Percentiles rank a stretch among this genome's conserved stretches.
These are phyloP conservation scores for Eulemur macaco DNA, from an alignment of 2,113 vertebrate genomes.

Conservation along the genomic window DNA sequence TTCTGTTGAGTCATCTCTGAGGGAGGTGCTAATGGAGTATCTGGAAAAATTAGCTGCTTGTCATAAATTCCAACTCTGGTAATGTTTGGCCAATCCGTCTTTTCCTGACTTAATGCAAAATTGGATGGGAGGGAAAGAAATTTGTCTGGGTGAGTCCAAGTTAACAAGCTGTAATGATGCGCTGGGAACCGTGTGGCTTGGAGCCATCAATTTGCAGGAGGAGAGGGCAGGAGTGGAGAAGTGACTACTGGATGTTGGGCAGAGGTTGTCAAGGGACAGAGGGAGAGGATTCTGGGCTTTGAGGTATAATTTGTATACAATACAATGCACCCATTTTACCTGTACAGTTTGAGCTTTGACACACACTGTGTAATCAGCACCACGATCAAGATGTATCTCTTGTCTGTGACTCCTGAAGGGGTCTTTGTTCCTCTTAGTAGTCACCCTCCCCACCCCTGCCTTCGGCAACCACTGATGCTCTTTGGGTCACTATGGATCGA, in stretches of 20 bases:
- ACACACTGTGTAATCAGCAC: too few species aligned
- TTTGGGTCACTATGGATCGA: fast-evolving
- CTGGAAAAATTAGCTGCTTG: neutral
- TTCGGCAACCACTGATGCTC: neutral
- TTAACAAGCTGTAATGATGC: neutral
- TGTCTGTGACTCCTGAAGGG: neutral
- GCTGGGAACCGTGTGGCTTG: fast-evolving
- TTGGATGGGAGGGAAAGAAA: constrained; percentile 23
- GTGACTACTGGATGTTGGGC: neutral
- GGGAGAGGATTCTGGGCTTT: neutral
- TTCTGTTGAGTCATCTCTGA: neutral
- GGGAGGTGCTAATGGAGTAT: neutral
- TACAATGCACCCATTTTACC: neutral
- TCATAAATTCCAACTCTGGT: neutral
- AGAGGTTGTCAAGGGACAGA: neutral
- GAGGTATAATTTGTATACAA: neutral
- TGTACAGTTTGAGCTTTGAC: neutral
- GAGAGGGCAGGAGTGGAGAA: neutral
- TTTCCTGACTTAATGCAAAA: constrained; percentile 44
- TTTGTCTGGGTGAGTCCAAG: neutral
- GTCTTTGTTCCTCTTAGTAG: fast-evolving
- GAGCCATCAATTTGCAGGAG: neutral
- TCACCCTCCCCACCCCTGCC: neutral
- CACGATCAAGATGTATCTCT: fast-evolving
- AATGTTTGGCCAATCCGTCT: neutral